Conservation (phyloP, 2,797 vertebrate genomes). For the Jordanella pulchra region DNA sequence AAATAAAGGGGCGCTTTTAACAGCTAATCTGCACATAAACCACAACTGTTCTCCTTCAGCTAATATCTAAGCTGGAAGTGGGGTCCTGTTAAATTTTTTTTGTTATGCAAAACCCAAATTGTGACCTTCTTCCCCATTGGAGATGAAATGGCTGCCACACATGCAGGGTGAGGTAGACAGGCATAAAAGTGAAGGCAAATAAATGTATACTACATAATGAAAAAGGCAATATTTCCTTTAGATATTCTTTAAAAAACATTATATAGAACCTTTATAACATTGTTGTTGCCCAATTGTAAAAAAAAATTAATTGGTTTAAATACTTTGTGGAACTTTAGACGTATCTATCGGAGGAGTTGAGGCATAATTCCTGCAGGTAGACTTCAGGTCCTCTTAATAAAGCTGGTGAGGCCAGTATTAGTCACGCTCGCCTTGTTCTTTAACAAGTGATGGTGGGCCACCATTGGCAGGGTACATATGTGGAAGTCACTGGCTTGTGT, state of each 20-base stretch:
- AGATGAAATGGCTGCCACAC: too few species aligned
- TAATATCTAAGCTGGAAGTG: too few species aligned
- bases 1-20: too few species aligned
- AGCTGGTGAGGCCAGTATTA: constrained; percentile 8
- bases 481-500: constrained; percentile 18
- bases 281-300: background rate
- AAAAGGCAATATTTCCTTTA: too few species aligned
- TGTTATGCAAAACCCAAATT: too few species aligned
- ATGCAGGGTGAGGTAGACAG: too few species aligned
- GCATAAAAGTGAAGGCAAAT: too few species aligned
- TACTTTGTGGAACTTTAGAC: background rate
- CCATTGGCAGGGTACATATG: constrained; percentile 32
- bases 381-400: constrained; percentile 15
- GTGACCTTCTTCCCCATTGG: too few species aligned
- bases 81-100: too few species aligned
- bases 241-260: background rate
- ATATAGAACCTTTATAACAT: background rate
- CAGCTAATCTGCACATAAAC: too few species aligned
- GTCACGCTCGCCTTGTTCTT: constrained; percentile 9
- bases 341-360: constrained; percentile 3
- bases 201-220: too few species aligned
- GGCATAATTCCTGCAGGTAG: background rate
- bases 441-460: constrained; percentile 5
- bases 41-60: too few species aligned
- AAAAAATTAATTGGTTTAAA: background rate